Base-by-base conservation (phyloP, 2,113 vertebrate genomes). In the Tragelaphus buxtoni region DNA sequence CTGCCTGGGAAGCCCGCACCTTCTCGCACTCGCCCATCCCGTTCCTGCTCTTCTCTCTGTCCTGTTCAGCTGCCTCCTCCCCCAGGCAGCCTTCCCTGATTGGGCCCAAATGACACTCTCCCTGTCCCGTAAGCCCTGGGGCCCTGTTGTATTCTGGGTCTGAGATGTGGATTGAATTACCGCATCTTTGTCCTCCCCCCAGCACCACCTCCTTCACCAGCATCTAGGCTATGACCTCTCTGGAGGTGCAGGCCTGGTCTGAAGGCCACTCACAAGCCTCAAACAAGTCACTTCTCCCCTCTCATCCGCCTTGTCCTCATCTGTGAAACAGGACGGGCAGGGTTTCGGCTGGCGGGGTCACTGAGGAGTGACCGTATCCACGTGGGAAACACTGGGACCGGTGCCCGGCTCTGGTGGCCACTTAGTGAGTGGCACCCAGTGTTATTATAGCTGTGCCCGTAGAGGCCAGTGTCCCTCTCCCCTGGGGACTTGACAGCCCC, bases 351-450 rank as follows among this genome's bases (percentile, higher is more conserved):
- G 20, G 72, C 24, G 14, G 17, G 80, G 1, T 22, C 56, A 5
- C 4, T 0, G 56, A 63, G 53, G 42, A 10, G 39, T 18, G 5
- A 6, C 7, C 0, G 45, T 51, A 32, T 17, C 32, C 0, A 11
- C 0, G 11, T 7, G 18, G 55, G 18, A 3, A 17, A 1, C 0
- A 1, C 53, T 65, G 6, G 2, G 53, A 39, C 7, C 0, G 0
- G 26, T 1, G 42, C n/a, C 49, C 16, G 0, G 30, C 7, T 18
- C 18, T 49, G 45, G 20, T 1, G 9, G 35, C 10, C 5, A 2
- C 55, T 49, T 14, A 7, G 10, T 16, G 60, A 56, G 49, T 0
- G 8, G n/a, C 4, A 3, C 60, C 16, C 28, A 3, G 55, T 0
- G 22, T 28, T 14, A 30, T 16, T 20, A 26, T 20, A 26, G 90